Percentiles rank a stretch among this genome's conserved stretches.
Conservation (phyloP, 2,888 invertebrate species). For the Leptopterna dolabrata region DNA sequence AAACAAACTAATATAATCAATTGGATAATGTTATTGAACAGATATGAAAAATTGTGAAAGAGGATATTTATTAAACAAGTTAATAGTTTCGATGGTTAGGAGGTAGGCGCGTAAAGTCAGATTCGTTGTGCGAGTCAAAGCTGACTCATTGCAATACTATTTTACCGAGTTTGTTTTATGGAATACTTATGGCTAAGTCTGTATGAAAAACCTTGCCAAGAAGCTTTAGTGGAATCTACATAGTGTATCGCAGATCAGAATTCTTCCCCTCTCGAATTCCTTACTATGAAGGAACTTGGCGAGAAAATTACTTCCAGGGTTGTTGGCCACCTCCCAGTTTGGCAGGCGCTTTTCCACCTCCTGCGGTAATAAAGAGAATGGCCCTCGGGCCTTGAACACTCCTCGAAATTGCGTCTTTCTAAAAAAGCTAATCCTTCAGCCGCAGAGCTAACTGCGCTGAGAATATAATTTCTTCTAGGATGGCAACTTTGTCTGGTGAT, state of each 20-base stretch:
- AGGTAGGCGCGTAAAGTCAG: too few relatives aligned
- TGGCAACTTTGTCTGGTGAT: not conserved
- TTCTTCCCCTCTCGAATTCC: not conserved
- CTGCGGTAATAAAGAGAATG: not conserved
- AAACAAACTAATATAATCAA: too few relatives aligned
- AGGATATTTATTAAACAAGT: too few relatives aligned
- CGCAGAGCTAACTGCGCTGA: not conserved
- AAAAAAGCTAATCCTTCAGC: not conserved
- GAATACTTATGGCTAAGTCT: not conserved
- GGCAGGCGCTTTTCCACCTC: not conserved
- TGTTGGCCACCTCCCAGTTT: not conserved
- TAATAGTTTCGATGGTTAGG: too few relatives aligned
- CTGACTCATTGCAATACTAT: too few relatives aligned
- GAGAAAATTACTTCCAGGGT: not conserved
- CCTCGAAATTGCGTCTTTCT: not conserved
- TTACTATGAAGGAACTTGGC: not conserved
- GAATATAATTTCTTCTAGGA: not conserved
- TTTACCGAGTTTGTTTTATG: not conserved
- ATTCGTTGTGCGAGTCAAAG: too few relatives aligned
- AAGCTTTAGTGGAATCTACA: not conserved
- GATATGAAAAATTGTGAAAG: too few relatives aligned
- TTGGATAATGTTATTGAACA: too few relatives aligned
- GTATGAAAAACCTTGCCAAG: not conserved
- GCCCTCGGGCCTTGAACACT: not conserved
- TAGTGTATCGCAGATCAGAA: not conserved